Conservation (phyloP, 2,113 vertebrate genomes). For the Reinhardtius hippoglossoides region DNA sequence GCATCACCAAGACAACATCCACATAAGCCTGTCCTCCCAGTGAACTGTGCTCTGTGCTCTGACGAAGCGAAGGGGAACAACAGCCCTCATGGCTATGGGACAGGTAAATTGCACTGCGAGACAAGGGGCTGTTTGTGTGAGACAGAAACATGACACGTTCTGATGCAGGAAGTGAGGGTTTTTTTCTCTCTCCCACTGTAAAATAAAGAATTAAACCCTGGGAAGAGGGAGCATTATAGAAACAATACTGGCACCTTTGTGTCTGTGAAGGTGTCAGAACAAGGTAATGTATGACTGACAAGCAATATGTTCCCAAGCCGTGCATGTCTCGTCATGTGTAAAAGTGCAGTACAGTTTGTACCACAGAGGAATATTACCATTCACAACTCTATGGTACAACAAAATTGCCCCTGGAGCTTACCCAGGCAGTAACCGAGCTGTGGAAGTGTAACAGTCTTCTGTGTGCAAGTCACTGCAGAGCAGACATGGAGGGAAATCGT, state of each 20-base stretch:
- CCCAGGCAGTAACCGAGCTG: conserved; percentile 56
- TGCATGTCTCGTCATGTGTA: conserved; percentile 67
- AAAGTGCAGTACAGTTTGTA: conserved; percentile 58
- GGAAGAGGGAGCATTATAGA: conserved; percentile 43
- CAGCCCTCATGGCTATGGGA: conserved; percentile 73
- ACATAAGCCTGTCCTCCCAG: conserved; percentile 80
- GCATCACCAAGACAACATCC: conserved; percentile 76
- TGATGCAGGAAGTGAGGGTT: conserved; percentile 70
- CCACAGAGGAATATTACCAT: conserved; percentile 58
- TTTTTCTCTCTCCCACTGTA: conserved; percentile 41
- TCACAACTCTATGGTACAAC: conserved; percentile 52
- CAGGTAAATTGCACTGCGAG: conserved; percentile 74
- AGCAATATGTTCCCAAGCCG: conserved; percentile 60
- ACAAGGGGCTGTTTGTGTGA: conserved; percentile 65
- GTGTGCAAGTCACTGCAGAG: conserved; percentile 53
- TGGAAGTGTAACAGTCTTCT: conserved; percentile 49
- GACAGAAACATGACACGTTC: conserved; percentile 73
- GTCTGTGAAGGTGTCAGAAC: conserved; percentile 67
- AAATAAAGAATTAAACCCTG: conserved; percentile 69
- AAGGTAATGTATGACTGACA: conserved; percentile 71
- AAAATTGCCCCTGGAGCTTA: conserved; percentile 65
- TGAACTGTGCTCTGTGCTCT: conserved; percentile 79
- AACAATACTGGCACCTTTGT: conserved; percentile 58
- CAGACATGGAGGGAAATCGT: conserved; percentile 33
- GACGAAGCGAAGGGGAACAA: conserved; percentile 73